Evolutionary conservation across 1,140 invertebrate species (phyloP), one percentile per base, ranked within the genome.

Genomic region (Odontomachus brunneus): DNA sequence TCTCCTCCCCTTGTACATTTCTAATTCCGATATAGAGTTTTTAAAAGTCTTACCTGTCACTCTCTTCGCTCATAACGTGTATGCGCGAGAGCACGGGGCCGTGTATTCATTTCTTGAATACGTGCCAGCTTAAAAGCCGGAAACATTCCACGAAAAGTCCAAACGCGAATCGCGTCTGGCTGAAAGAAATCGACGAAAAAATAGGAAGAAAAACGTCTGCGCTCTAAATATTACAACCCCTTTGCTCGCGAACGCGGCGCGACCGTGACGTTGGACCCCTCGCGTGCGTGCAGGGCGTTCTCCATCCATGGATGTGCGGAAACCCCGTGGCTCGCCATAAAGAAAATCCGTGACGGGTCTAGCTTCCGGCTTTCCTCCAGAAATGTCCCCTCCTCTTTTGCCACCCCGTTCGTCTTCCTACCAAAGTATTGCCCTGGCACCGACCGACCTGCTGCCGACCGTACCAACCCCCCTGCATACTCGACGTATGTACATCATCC

Each of bases 281-380:
- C 38, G 59, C 81, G 81, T 80, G 73, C 72, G 59, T 48, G 44
- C 72, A 44, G 53, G 59, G 59, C 59, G 72, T 65, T 82, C 38
- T 29, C 49, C 11, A 44, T 17, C 65, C 63, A 14, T 17, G 75
- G 38, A 65, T 38, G 59, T 49, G 62, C 65, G 38, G 80, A 87
- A 84, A 60, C 82, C 89, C 89, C 87, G 85, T 84, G 82, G 90
- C 81, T 87, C 74, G 62, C 81, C 85, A 86, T 90, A 92, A 91
- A 91, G 90, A 91, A 90, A 88, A 90, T 66, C 83, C 82, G 82
- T 83, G 87, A 90, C 87, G 87, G 83, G 76, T 88, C 87, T 84
- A 74, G 87, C 78, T 91, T 91, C 91, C 90, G 90, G 86, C 82
- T 72, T 74, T 73, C 65, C 84, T 75, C 59, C 29, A 38, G 60